These are phyloP conservation scores for Dromaius novaehollandiae DNA, from an alignment of 2,113 vertebrate species.

Conservation along the genomic window DNA sequence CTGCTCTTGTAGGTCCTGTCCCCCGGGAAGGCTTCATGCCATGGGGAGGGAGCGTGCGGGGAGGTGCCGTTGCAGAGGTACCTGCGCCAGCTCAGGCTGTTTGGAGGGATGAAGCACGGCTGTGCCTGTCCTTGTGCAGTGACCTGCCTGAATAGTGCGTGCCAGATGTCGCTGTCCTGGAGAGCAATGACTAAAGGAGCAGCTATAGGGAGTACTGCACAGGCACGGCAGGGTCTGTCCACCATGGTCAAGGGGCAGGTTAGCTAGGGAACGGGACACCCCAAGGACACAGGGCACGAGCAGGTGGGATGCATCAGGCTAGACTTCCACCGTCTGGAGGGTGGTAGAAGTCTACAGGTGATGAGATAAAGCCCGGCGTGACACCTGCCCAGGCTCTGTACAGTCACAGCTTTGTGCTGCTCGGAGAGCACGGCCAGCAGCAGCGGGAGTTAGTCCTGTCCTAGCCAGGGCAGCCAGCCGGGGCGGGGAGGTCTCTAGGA, in stretches of 20 bases:
- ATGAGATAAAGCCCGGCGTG: background rate
- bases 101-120: background rate
- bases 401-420: no score
- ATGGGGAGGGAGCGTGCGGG: background rate
- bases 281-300: background rate
- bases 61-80: background rate
- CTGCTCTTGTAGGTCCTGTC: background rate
- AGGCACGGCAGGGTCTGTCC: background rate
- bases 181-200: accelerated
- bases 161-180: background rate
- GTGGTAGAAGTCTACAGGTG: background rate
- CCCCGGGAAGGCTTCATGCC: accelerated
- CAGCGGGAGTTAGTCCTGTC: no score
- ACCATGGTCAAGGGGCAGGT: background rate
- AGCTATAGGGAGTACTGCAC: accelerated
- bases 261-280: background rate
- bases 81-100: background rate
- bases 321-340: background rate
- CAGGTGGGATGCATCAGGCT: background rate
- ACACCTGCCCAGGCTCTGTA: background rate
- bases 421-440: no score
- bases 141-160: accelerated
- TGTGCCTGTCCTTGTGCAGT: background rate
- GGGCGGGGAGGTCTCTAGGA: no score
- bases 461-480: no score